phyloP scores from a whole-genome alignment of 2,888 invertebrate species.

The Xestia xanthographa region DNA sequence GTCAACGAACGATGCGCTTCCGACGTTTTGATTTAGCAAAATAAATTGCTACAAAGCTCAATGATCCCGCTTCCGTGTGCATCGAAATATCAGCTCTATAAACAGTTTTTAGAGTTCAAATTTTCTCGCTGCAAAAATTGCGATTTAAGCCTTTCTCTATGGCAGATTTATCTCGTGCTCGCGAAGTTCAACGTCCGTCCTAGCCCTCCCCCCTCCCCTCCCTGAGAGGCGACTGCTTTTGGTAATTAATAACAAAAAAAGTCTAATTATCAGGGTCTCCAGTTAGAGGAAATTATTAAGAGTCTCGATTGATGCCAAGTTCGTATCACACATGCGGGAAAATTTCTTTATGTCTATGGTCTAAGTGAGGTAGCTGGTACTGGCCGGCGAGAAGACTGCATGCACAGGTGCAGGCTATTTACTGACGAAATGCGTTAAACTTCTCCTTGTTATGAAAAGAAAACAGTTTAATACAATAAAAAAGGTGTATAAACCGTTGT shows the following conservation, averaged over 20 bases:
- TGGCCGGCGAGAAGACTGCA: constrained; percentile 14
- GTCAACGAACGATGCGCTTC: constrained; percentile 65
- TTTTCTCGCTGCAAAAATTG: constrained; percentile 62
- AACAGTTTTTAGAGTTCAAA: constrained; percentile 68
- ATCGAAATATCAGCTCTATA: constrained; percentile 69
- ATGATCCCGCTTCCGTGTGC: constrained; percentile 84
- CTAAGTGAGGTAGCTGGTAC: constrained; percentile 17
- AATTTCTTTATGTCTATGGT: constrained; percentile 29
- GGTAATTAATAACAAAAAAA: constrained; percentile 85
- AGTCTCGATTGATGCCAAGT: constrained; percentile 41
- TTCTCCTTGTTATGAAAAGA: not conserved
- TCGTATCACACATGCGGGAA: constrained; percentile 13
- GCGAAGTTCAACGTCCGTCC: constrained; percentile 88
- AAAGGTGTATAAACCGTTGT: not conserved
- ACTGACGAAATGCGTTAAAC: constrained; percentile 24
- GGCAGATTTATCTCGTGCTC: constrained; percentile 69
- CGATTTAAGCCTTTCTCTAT: constrained; percentile 72
- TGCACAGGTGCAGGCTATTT: constrained; percentile 37
- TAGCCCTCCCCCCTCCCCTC: constrained; percentile 75
- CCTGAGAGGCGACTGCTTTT: constrained; percentile 80
- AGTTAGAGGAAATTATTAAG: constrained; percentile 77
- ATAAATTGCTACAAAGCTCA: constrained; percentile 87
- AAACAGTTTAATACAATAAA: not conserved
- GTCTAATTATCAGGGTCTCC: constrained; percentile 78
- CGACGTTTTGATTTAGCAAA: constrained; percentile 72